Conservation (phyloP, 64 coral and sea anemone species). For the Hydrozoanthus tunicans region DNA sequence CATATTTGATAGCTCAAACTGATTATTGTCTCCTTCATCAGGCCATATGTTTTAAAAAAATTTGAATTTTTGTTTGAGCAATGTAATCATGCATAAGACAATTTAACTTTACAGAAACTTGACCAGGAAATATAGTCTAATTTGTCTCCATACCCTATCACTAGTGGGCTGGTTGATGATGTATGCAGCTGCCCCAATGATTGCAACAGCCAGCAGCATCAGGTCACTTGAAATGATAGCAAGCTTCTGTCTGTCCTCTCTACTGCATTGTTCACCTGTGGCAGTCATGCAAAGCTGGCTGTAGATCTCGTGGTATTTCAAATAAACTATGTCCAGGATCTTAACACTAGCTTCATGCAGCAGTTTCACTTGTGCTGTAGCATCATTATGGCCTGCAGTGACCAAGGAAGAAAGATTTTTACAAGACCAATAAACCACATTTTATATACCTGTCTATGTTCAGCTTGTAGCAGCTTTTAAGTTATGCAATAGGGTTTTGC, state of each 20-base stretch:
- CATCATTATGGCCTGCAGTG: constrained; percentile 86
- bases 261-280: constrained; percentile 81
- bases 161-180: constrained; percentile 85
- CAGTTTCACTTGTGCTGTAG: constrained; percentile 86
- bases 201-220: constrained; percentile 84
- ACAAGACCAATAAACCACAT: no score
- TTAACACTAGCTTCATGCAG: constrained; percentile 89
- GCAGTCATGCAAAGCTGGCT: constrained; percentile 87
- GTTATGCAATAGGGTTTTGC: no score
- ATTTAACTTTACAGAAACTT: no score
- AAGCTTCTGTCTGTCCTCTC: constrained; percentile 79
- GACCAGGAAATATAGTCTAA: background rate
- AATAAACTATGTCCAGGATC: constrained; percentile 86
- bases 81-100: no score
- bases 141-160: constrained; percentile 75
- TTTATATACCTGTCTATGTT: no score
- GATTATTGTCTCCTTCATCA: no score
- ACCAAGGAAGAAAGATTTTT: background rate
- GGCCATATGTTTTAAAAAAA: no score
- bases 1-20: no score
- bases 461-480: no score
- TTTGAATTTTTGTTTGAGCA: no score
- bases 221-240: constrained; percentile 82
- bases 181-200: constrained; percentile 85
- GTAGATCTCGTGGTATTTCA: constrained; percentile 89